Evolutionary conservation across 2,113 vertebrate species (phyloP).

Genomic region (Erythrocebus patas): DNA sequence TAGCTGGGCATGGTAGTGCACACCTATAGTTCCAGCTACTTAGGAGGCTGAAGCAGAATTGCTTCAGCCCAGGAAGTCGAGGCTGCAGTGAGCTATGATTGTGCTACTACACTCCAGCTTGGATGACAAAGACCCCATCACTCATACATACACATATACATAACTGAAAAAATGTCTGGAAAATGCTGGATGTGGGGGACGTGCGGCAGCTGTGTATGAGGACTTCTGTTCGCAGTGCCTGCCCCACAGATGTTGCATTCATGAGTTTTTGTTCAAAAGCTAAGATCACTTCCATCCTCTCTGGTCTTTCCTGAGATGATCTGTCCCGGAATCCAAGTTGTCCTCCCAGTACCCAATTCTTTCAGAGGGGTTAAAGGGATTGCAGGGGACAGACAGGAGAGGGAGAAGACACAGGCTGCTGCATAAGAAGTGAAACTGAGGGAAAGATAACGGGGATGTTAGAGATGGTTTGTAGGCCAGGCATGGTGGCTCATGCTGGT

Average conservation of each 20-base stretch:
- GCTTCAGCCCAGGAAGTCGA: no score
- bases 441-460: background rate
- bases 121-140: no score
- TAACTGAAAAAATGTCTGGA: background rate
- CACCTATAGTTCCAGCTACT: no score
- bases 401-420: background rate
- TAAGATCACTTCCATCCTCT: background rate
- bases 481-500: no score
- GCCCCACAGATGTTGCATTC: background rate
- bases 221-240: background rate
- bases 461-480: background rate
- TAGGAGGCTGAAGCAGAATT: no score
- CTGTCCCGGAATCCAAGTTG: background rate
- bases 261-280: background rate
- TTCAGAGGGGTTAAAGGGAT: background rate
- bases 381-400: background rate
- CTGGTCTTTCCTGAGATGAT: background rate
- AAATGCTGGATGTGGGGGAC: background rate
- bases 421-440: background rate
- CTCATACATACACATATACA: no score
- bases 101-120: no score
- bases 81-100: no score
- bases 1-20: no score
- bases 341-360: background rate
- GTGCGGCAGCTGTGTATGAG: background rate